Evolutionary conservation across 1,140 invertebrate species (phyloP).

Genomic region (Dysdera silvatica): DNA sequence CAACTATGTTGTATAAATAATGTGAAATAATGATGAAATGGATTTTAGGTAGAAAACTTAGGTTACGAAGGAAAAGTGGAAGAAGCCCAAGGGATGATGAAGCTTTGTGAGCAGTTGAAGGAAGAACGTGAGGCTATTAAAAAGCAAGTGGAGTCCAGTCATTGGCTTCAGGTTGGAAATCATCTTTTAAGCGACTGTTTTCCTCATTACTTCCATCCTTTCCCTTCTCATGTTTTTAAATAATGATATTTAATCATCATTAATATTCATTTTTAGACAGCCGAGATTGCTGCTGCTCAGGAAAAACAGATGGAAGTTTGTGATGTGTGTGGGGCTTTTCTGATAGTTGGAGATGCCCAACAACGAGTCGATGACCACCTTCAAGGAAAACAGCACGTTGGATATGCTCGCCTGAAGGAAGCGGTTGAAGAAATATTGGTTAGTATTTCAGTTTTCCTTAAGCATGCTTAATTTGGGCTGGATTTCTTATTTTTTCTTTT

Average conservation of each 20-base stretch:
- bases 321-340: conserved; percentile 93
- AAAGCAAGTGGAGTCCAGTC: conserved; percentile 53
- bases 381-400: conserved; percentile 95
- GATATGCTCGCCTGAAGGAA: conserved; percentile 64
- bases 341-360: conserved; percentile 94
- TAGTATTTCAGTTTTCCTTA: too few relatives aligned
- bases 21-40: background rate
- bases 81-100: conserved; percentile 90
- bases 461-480: too few relatives aligned
- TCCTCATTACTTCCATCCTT: background rate
- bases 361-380: conserved; percentile 95
- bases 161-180: conserved; percentile 53
- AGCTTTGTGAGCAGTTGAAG: conserved; percentile 87
- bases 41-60: conserved; percentile 61
- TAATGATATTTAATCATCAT: background rate
- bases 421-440: conserved; percentile 56
- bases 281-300: conserved; percentile 70
- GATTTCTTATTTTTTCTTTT: too few relatives aligned
- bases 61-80: conserved; percentile 93
- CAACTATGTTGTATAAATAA: background rate
- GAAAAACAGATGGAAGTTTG: conserved; percentile 96
- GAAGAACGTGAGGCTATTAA: conserved; percentile 76
- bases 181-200: background rate
- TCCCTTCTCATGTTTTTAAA: too few relatives aligned
- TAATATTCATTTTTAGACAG: conserved; percentile 48